Conservation (phyloP, 2,797 vertebrate genomes). For the Odontamblyopus lacepedii region DNA sequence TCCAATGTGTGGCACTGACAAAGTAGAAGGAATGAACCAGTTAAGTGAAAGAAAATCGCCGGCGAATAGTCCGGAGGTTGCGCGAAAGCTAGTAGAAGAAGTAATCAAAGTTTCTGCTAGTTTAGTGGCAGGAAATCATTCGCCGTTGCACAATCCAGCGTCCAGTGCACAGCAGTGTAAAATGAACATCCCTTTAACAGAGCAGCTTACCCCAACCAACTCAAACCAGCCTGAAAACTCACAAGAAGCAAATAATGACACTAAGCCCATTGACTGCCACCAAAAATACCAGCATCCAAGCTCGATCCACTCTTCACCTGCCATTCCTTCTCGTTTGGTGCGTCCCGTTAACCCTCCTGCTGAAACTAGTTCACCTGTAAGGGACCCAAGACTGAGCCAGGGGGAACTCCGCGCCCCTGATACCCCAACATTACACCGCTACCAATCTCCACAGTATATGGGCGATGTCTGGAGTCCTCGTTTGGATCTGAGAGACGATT, state of each 20-base stretch:
- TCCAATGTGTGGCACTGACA: conserved; percentile 63
- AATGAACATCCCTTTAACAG: conserved; percentile 82
- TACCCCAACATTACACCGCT: conserved; percentile 76
- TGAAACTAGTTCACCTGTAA: conserved; percentile 72
- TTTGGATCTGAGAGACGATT: conserved; percentile 45
- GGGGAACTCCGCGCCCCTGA: conserved; percentile 60
- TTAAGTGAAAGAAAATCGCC: conserved; percentile 73
- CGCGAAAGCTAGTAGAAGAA: conserved; percentile 67
- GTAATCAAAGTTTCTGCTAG: conserved; percentile 68
- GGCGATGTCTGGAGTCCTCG: conserved; percentile 61
- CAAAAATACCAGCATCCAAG: conserved; percentile 39
- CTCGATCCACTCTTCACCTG: conserved; percentile 59
- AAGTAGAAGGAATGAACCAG: conserved; percentile 75
- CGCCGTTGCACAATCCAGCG: conserved; percentile 56
- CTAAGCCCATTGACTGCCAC: conserved; percentile 28
- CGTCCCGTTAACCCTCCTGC: conserved; percentile 68
- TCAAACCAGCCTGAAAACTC: conserved; percentile 57
- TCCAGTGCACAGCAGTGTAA: conserved; percentile 63
- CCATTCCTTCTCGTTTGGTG: conserved; percentile 66
- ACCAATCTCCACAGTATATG: conserved; percentile 67
- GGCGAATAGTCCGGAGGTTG: conserved; percentile 69
- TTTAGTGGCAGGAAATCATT: conserved; percentile 63
- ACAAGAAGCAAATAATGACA: conserved; percentile 42
- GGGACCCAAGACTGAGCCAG: conserved; percentile 72
- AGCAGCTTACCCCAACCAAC: conserved; percentile 59